These are phyloP conservation scores for Smittia sp. DNA, from an alignment of 2,888 invertebrate species.

Conservation along the genomic window DNA sequence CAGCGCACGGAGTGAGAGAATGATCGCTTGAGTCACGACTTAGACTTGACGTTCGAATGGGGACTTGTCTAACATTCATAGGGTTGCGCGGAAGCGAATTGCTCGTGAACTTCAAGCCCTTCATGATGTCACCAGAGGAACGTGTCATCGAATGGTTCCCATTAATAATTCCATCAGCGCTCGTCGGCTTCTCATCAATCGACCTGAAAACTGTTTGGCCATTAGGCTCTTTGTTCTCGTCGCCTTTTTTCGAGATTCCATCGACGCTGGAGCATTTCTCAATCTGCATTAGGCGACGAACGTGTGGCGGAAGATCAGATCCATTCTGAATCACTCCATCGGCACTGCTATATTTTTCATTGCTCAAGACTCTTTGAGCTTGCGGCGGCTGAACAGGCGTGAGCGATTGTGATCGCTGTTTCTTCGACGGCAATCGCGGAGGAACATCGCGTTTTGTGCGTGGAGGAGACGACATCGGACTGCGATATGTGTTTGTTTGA, in stretches of 20 bases:
- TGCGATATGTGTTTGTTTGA: conserved; percentile 49
- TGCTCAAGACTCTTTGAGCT: conserved; percentile 31
- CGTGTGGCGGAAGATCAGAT: conserved; percentile 42
- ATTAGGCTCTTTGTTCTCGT: conserved; percentile 49
- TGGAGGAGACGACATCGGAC: conserved; percentile 61
- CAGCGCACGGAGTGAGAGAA: conserved; percentile 58
- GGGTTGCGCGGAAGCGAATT: conserved; percentile 56
- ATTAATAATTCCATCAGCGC: conserved; percentile 57
- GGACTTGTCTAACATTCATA: conserved; percentile 54
- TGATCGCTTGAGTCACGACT: conserved; percentile 64
- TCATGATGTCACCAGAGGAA: conserved; percentile 48
- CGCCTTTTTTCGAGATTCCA: conserved; percentile 61
- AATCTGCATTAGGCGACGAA: conserved; percentile 43
- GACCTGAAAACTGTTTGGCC: conserved; percentile 42
- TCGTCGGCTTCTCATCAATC: conserved; percentile 56
- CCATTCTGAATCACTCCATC: conserved; percentile 64
- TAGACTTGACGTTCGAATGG: conserved; percentile 57
- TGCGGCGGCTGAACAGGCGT: conserved; percentile 59
- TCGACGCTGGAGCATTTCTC: conserved; percentile 68
- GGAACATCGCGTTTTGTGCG: conserved; percentile 55
- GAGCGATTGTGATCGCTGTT: conserved; percentile 76
- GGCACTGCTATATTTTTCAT: conserved; percentile 67
- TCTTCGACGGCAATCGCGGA: conserved; percentile 58
- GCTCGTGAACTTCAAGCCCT: conserved; percentile 55
- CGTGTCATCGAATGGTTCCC: conserved; percentile 51